Evolutionary conservation across 2,888 invertebrate genomes (phyloP), one percentile per base, ranked within the genome.

Genomic region (Cantharis rustica): DNA sequence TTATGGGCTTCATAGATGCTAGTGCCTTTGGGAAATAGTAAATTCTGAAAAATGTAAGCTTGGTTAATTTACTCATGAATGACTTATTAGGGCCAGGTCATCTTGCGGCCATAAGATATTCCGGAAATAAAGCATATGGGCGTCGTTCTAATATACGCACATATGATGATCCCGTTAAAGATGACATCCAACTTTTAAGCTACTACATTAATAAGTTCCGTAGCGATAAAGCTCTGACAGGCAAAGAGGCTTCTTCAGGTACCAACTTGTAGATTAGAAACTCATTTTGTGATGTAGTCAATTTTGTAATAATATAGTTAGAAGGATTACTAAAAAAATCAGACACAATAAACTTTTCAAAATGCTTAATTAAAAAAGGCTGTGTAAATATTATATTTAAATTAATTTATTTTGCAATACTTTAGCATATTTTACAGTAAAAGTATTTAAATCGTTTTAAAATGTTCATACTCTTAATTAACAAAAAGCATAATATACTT

Each of bases 131-230:
- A 89, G 93, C 92, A 83, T 92, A 93, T 88, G 93, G 95, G 86
- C 91, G 93, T 86, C 93, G 94, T 79, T 92, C 93, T 86, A 91
- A 92, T 86, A 83, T 86, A 70, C 90, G 90, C 84, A 88, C 89
- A 80, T 91, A 92, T 87, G 93, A 95, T 85, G 90, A 91, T 81
- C 94, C 94, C 89, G 92, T 96, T 88, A 93, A 93, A 88, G 95
- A 92, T 89, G 96, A 96, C 90, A 95, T 96, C 88, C 95, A 95
- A 87, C 93, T 95, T 85, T 91, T 96, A 87, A 96, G 96, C 87
- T 95, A 93, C 91, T 96, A 96, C 91, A 93, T 94, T 89, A 94
- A 94, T 90, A 94, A 94, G 82, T 88, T 88, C 83, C 86, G 86
- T 75, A 84, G 87, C 76, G 87, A 88, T 72, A 92, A 91, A 89